Evolutionary conservation across 30 jellyfish, hydroid and myxozoan genomes (phyloP), one percentile per base, ranked within the genome.

Genomic region (Aurelia coerulea): DNA sequence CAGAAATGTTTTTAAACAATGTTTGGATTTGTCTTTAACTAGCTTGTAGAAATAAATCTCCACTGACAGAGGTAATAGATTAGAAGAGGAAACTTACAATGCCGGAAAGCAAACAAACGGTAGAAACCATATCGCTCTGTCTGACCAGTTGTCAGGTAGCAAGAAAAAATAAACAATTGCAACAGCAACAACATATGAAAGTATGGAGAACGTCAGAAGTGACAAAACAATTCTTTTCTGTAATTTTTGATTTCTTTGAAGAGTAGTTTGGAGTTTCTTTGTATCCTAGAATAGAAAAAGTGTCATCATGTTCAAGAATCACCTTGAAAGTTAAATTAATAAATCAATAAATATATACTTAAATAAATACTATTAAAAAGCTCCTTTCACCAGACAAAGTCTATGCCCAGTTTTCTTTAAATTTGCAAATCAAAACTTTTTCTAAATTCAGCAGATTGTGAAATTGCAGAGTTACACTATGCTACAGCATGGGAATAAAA

Each of bases 131-230:
- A 90, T 34, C 13, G 90, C 89, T 69, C 95, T 80, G 49, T 90
- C 91, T 72, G 95, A 83, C 97, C 97, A 90, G 67, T 68, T 77
- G 49, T 83, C 87, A 35, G 97, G 97, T 16, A 90, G 67, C 64
- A 76, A 66, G 59, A 91, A 78, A 42, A 83, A 83, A 53, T 90
- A 90, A 63, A 90, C 77, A 17, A 90, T 59, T 4, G 90, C 91
- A 16, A 89, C 89, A 11, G 95, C 97, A 66, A 64, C 74, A 32
- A 62, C 17, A 51, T 90, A 90, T 29, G 78, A 51, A 23, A 78
- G 42, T n/a, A 84, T 42, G 0, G 97, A 90, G 81, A 78, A 46
- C 15, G 85, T 70, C 73, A 90, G 65, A 53, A 90, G 58, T 34
- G 91, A 33, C 34, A 90, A 76, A 3, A 84, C 97, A 10, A 77